phyloP scores from a whole-genome alignment of 2,888 invertebrate species.

The Dromius quadrimaculatus region DNA sequence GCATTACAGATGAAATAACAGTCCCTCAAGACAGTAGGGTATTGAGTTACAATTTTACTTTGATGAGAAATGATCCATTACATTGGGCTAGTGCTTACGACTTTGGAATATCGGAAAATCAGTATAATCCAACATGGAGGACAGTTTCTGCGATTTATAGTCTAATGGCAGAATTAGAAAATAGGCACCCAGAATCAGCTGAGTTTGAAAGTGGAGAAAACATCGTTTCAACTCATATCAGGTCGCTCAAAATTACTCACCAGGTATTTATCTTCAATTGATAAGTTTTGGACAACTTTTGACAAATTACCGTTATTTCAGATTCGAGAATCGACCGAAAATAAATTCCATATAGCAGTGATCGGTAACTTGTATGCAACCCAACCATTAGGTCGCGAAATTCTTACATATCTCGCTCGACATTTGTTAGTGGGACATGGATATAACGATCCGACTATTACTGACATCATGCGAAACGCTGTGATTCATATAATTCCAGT shows the following conservation, averaged over 20 bases:
- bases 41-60: conserved; percentile 75
- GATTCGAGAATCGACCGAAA: conserved; percentile 83
- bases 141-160: conserved; percentile 74
- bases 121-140: conserved; percentile 76
- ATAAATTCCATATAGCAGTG: conserved; percentile 86
- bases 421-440: conserved; percentile 82
- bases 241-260: conserved; percentile 79
- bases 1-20: conserved; percentile 73
- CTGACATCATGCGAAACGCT: conserved; percentile 75
- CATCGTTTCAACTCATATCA: conserved; percentile 74
- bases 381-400: conserved; percentile 87
- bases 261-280: conserved; percentile 71
- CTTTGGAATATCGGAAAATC: conserved; percentile 77
- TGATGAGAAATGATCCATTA: conserved; percentile 83
- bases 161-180: conserved; percentile 77
- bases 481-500: conserved; percentile 86
- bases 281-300: not conserved
- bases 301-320: not conserved
- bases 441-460: conserved; percentile 76
- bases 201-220: conserved; percentile 79
- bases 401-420: conserved; percentile 83
- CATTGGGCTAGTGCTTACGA: conserved; percentile 90
- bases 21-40: conserved; percentile 70
- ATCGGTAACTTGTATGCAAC: conserved; percentile 85
- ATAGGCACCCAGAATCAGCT: conserved; percentile 75